phyloP scores from a whole-genome alignment of 2,888 invertebrate species.

The Dasysyrphus tricinctus region DNA sequence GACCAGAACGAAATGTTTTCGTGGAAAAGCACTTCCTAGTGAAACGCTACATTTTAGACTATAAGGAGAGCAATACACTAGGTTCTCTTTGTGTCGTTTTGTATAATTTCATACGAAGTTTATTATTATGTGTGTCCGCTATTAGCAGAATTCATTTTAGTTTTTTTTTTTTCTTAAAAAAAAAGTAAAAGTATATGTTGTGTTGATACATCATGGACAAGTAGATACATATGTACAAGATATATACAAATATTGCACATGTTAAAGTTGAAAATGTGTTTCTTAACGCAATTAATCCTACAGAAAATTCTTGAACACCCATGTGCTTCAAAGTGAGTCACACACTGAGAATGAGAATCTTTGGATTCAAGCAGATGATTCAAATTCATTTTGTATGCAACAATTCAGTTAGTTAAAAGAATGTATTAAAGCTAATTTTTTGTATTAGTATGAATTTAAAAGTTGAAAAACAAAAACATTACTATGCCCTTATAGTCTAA shows the following conservation, averaged over 20 bases:
- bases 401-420: neutral
- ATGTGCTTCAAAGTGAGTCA: slow-evolving; percentile 39
- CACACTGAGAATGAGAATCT: slow-evolving; percentile 5
- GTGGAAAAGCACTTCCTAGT: too few species aligned
- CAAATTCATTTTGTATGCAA: neutral
- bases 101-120: slow-evolving; percentile 39
- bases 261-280: slow-evolving; percentile 1
- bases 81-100: slow-evolving; percentile 33
- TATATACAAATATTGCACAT: slow-evolving; percentile 11
- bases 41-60: neutral
- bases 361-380: slow-evolving; percentile 21
- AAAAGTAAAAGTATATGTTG: neutral
- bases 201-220: neutral
- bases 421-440: neutral
- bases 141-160: slow-evolving; percentile 49
- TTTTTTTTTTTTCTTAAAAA: slow-evolving; percentile 17
- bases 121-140: slow-evolving; percentile 46
- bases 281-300: slow-evolving; percentile 27
- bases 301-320: slow-evolving; percentile 16
- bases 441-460: too few species aligned
- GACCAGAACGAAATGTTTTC: too few species aligned
- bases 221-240: neutral
- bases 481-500: too few species aligned
- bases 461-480: too few species aligned
- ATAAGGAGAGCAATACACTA: slow-evolving; percentile 19